phyloP scores from a whole-genome alignment of 2,888 invertebrate genomes.

The Nymphalis polychloros region DNA sequence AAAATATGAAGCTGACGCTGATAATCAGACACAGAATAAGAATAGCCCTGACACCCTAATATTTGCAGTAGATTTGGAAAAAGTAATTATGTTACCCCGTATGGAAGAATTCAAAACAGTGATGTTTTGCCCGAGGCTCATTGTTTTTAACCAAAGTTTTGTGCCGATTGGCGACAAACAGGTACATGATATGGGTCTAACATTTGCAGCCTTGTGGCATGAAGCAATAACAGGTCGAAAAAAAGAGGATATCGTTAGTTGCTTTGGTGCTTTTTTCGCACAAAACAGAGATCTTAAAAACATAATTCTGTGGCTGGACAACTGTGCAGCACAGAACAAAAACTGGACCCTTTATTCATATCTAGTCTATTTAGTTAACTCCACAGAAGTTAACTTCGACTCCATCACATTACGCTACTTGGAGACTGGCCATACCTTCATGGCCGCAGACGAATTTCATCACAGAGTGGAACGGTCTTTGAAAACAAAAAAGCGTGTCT shows the following conservation, averaged over 20 bases:
- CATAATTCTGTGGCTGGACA: slow-evolving; percentile 44
- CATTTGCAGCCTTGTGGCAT: slow-evolving; percentile 23
- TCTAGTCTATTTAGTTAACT: slow-evolving; percentile 23
- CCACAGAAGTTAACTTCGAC: slow-evolving; percentile 32
- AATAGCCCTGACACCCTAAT: slow-evolving; percentile 3
- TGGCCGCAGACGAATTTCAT: slow-evolving; percentile 50
- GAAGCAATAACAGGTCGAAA: slow-evolving; percentile 33
- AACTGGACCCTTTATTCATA: slow-evolving; percentile 35
- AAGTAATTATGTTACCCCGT: slow-evolving; percentile 13
- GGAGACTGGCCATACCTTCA: slow-evolving; percentile 46
- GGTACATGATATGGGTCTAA: background rate
- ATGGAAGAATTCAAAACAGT: slow-evolving; percentile 20
- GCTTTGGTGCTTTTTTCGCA: slow-evolving; percentile 36
- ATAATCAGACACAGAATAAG: background rate
- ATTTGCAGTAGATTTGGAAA: background rate
- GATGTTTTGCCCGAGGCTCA: slow-evolving; percentile 20
- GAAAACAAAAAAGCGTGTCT: slow-evolving; percentile 38
- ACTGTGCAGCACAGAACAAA: slow-evolving; percentile 44
- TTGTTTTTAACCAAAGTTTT: slow-evolving; percentile 14
- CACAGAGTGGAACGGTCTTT: slow-evolving; percentile 47
- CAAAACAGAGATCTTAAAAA: slow-evolving; percentile 23
- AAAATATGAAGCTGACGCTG: slow-evolving; percentile 2
- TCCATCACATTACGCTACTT: slow-evolving; percentile 32
- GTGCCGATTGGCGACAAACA: background rate
- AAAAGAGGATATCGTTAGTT: slow-evolving; percentile 37